Conservation (phyloP, 2,797 vertebrate genomes). For the Cheirogaleus major region DNA sequence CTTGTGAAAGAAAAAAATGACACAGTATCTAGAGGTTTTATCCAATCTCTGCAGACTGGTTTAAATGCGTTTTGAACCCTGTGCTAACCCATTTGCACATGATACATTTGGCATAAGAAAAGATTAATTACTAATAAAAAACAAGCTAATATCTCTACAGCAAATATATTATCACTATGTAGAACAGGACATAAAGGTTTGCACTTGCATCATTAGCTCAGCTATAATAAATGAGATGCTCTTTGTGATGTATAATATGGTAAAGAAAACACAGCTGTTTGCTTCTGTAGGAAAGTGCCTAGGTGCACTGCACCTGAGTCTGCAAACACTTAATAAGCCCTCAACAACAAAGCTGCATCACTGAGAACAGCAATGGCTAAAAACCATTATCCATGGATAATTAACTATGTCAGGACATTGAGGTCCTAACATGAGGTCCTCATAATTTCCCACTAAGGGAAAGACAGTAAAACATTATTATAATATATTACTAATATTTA, state of each 20-base stretch:
- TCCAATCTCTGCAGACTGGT: background rate
- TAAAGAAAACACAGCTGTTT: conserved; percentile 88
- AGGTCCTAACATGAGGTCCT: conserved; percentile 85
- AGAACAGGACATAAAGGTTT: conserved; percentile 81
- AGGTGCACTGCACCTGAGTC: conserved; percentile 84
- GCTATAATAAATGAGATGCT: conserved; percentile 84
- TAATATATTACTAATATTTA: conserved; percentile 81
- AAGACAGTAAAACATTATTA: conserved; percentile 81
- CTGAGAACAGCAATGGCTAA: conserved; percentile 73
- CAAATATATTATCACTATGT: conserved; percentile 74
- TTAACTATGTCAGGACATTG: conserved; percentile 86
- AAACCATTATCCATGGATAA: conserved; percentile 87
- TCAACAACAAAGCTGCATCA: conserved; percentile 76
- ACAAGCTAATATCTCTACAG: conserved; percentile 76
- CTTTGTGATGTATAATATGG: conserved; percentile 87
- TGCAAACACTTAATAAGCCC: conserved; percentile 82
- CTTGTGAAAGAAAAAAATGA: background rate
- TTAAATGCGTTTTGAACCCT: conserved; percentile 41
- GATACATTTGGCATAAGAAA: conserved; percentile 73
- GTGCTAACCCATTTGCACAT: conserved; percentile 58
- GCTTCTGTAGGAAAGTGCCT: conserved; percentile 71
- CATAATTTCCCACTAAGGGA: conserved; percentile 82
- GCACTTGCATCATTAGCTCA: conserved; percentile 84
- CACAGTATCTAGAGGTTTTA: background rate
- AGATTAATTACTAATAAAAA: conserved; percentile 82